phyloP scores from a whole-genome alignment of 2,888 invertebrate species.

The Iphiclides podalirius region DNA sequence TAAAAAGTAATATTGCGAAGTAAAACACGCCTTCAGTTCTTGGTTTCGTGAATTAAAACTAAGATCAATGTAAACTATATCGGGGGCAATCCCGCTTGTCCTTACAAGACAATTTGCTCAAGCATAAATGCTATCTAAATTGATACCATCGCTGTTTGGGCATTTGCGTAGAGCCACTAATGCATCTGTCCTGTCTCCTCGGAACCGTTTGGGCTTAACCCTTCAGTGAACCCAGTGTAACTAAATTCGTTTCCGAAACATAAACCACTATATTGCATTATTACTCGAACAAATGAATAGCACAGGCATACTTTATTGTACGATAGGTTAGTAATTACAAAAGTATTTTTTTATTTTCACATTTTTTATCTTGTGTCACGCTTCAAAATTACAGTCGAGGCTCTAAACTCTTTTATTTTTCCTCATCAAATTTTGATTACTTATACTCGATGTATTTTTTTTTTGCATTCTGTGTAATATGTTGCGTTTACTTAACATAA shows the following conservation, averaged over 20 bases:
- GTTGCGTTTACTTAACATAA: no score
- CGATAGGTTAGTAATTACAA: no score
- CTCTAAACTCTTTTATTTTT: no score
- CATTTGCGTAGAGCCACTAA: slow-evolving; percentile 53
- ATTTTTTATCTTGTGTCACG: no score
- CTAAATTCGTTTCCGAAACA: not conserved
- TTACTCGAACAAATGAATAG: no score
- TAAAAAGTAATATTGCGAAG: no score
- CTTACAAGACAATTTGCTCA: slow-evolving; percentile 23
- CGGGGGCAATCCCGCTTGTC: slow-evolving; percentile 20
- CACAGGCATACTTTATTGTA: no score
- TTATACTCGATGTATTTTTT: no score
- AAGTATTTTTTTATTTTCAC: not conserved
- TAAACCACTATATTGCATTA: no score
- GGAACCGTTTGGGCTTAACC: slow-evolving; percentile 5
- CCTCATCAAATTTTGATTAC: no score
- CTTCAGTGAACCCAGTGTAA: slow-evolving; percentile 1
- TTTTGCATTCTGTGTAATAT: no score
- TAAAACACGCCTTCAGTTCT: not conserved
- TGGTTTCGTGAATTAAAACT: not conserved
- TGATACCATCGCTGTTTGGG: slow-evolving; percentile 23
- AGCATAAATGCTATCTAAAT: slow-evolving; percentile 33
- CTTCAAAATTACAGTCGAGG: no score
- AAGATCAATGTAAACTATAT: not conserved
- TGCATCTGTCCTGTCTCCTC: slow-evolving; percentile 43